These are phyloP conservation scores for Octonoba sinensis DNA, from an alignment of 2,888 invertebrate genomes.

Conservation along the genomic window DNA sequence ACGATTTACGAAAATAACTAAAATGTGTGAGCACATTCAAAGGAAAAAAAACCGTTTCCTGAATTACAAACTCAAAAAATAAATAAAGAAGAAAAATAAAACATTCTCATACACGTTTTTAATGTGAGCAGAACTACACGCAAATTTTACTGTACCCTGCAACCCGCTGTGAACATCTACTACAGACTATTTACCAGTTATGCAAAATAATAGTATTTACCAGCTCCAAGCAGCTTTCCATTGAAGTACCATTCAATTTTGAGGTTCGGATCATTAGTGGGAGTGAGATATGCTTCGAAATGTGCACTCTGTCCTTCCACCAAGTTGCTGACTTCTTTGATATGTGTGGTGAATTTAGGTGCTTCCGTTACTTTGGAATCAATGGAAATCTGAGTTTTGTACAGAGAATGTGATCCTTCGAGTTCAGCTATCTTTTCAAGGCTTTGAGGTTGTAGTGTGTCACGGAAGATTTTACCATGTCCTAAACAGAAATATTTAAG, in stretches of 20 bases:
- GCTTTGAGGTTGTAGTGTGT: constrained; percentile 91
- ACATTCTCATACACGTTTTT: too few relatives aligned
- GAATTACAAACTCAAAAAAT: too few relatives aligned
- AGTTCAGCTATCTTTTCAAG: constrained; percentile 88
- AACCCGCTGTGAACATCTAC: too few relatives aligned
- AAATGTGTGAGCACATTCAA: too few relatives aligned
- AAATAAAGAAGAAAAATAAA: too few relatives aligned
- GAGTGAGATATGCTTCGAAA: constrained; percentile 91
- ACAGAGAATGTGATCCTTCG: constrained; percentile 73
- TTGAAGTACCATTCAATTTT: constrained; percentile 86
- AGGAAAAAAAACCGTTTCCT: too few relatives aligned
- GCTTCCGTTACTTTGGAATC: constrained; percentile 78
- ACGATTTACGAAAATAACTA: too few relatives aligned
- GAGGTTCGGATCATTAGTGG: constrained; percentile 93
- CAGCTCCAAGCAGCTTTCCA: constrained; percentile 94
- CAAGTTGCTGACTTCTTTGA: constrained; percentile 85
- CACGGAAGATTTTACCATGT: constrained; percentile 75
- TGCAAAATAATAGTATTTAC: constrained; percentile 73
- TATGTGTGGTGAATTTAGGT: constrained; percentile 87
- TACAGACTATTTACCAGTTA: too few relatives aligned
- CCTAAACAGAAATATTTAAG: constrained; percentile 12
- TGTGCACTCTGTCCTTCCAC: constrained; percentile 93
- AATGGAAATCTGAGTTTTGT: constrained; percentile 47
- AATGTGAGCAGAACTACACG: too few relatives aligned
- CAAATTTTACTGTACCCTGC: too few relatives aligned